A percentile compares a stretch with the other conserved stretches of the same genome.
Evolutionary conservation across 1,140 invertebrate genomes (phyloP).

Genomic region (Caenorhabditis tropicalis): DNA sequence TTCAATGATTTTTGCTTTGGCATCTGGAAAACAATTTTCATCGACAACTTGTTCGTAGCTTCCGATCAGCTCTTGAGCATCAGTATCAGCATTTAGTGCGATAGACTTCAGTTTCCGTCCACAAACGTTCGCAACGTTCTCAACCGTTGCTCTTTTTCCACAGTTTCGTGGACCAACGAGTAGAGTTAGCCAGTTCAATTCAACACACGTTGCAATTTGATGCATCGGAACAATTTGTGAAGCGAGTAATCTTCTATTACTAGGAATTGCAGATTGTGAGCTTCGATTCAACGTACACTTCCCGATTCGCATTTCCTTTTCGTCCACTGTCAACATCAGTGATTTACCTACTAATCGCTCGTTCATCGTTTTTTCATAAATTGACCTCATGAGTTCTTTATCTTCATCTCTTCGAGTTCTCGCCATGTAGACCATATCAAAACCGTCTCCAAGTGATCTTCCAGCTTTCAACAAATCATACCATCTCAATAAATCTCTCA

Average conservation of each 20-base stretch:
- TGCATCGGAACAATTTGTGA: slow-evolving; percentile 79
- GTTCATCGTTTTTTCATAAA: slow-evolving; percentile 20
- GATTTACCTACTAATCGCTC: neutral
- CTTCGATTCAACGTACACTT: neutral
- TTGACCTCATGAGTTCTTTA: neutral
- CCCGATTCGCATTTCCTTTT: slow-evolving; percentile 21
- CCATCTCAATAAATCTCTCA: slow-evolving; percentile 92
- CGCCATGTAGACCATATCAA: slow-evolving; percentile 19
- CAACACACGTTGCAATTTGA: slow-evolving; percentile 82
- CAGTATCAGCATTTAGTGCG: slow-evolving; percentile 89
- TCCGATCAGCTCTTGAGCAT: slow-evolving; percentile 91
- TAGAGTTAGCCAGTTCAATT: slow-evolving; percentile 90
- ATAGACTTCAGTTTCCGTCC: slow-evolving; percentile 81
- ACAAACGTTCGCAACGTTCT: slow-evolving; percentile 80
- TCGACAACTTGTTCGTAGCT: slow-evolving; percentile 88
- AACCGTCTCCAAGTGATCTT: neutral
- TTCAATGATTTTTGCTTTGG: neutral
- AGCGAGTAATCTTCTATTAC: slow-evolving; percentile 75
- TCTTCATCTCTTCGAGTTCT: neutral
- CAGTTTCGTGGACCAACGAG: slow-evolving; percentile 82
- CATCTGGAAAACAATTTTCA: neutral
- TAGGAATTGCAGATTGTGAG: neutral
- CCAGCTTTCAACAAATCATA: slow-evolving; percentile 1
- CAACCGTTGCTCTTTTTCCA: slow-evolving; percentile 85
- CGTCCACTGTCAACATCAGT: neutral